A percentile compares a stretch with the other conserved stretches of the same genome.
phyloP scores from a whole-genome alignment of 2,888 invertebrate species.

The Nomada flava region DNA sequence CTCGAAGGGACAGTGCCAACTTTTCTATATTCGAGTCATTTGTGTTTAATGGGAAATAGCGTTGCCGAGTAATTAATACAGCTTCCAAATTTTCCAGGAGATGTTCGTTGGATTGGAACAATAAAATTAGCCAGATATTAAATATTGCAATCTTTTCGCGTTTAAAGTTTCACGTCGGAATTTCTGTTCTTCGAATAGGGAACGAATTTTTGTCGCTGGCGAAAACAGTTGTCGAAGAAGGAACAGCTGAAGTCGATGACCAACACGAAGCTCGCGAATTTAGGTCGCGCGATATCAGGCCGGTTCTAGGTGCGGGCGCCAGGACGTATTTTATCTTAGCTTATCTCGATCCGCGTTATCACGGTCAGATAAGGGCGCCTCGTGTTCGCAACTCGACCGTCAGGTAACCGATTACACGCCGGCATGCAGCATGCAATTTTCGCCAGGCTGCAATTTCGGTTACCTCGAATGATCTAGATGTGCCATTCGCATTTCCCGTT shows the following conservation, averaged over 20 bases:
- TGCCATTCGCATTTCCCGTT: too few species aligned
- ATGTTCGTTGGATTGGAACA: background rate
- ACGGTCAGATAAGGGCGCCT: slow-evolving; percentile 57
- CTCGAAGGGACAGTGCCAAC: slow-evolving; percentile 6
- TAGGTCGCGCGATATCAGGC: slow-evolving; percentile 55
- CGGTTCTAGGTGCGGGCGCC: slow-evolving; percentile 50
- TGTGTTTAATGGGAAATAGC: too few species aligned
- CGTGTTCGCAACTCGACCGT: slow-evolving; percentile 35
- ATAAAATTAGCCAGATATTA: background rate
- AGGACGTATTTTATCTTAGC: slow-evolving; percentile 47
- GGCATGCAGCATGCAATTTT: slow-evolving; percentile 12
- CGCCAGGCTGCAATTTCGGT: slow-evolving; percentile 11
- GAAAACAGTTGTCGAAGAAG: slow-evolving; percentile 8
- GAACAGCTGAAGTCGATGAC: slow-evolving; percentile 41
- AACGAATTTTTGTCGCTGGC: background rate
- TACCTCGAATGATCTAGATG: background rate
- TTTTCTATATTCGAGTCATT: background rate
- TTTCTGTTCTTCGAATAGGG: background rate
- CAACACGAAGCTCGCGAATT: slow-evolving; percentile 42
- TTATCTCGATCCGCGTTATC: slow-evolving; percentile 64
- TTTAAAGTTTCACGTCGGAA: too few species aligned
- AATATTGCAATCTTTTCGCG: too few species aligned
- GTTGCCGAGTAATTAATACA: too few species aligned
- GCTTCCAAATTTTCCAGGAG: too few species aligned
- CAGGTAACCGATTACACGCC: slow-evolving; percentile 37